Evolutionary conservation across 2,888 invertebrate genomes (phyloP).

Genomic region (Platycheirus rosarum): DNA sequence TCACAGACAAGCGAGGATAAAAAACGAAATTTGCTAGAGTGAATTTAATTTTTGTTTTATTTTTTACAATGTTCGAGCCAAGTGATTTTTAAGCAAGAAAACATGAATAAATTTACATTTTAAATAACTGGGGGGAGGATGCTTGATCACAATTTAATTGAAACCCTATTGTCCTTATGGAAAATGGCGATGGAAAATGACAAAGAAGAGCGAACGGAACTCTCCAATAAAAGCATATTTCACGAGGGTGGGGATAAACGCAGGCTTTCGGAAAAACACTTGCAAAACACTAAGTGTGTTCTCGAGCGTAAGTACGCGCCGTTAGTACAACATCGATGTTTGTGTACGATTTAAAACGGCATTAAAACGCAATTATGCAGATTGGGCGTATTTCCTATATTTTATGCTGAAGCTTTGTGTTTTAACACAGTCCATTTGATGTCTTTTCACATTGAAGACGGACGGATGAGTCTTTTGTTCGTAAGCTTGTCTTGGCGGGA

Average conservation of each 20-base stretch:
- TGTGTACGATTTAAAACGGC: conserved; percentile 51
- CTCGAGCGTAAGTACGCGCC: conserved; percentile 40
- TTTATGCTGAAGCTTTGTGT: background rate
- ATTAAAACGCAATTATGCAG: conserved; percentile 70
- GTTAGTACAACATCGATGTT: conserved; percentile 54
- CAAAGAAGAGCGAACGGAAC: conserved; percentile 17
- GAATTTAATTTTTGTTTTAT: background rate
- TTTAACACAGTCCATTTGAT: conserved; percentile 7
- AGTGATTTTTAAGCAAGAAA: conserved; percentile 73
- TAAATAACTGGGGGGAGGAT: conserved; percentile 47
- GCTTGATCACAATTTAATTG: conserved; percentile 74
- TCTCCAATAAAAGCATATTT: background rate
- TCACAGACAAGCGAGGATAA: background rate
- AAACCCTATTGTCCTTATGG: conserved; percentile 73
- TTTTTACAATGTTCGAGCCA: conserved; percentile 46
- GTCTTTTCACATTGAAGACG: background rate
- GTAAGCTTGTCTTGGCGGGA: conserved; percentile 15
- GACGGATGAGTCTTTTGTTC: conserved; percentile 6
- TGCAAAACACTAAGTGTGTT: conserved; percentile 50
- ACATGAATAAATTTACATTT: conserved; percentile 73
- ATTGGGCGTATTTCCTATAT: conserved; percentile 47
- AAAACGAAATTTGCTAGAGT: background rate
- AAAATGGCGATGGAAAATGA: conserved; percentile 65
- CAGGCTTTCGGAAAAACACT: conserved; percentile 28
- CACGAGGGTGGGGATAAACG: conserved; percentile 8